Percentiles rank a stretch among this genome's conserved stretches.
These are phyloP conservation scores for Cacatua alba DNA, from an alignment of 2,113 vertebrate genomes.

Conservation along the genomic window DNA sequence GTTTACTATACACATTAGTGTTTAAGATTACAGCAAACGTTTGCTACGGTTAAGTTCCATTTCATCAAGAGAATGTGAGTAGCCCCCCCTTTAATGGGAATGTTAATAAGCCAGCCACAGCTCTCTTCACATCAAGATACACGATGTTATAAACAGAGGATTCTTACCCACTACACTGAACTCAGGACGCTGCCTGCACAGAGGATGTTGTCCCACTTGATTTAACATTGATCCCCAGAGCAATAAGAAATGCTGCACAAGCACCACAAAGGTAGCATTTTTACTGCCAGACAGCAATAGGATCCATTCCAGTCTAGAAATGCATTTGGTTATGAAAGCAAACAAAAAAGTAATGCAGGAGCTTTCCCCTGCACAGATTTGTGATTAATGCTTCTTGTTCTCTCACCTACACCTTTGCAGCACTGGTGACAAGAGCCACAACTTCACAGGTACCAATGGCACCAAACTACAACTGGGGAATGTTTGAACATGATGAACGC, in stretches of 20 bases:
- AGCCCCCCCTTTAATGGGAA: neutral
- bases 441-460: neutral
- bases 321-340: neutral
- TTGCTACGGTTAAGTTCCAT: neutral
- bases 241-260: neutral
- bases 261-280: neutral
- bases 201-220: neutral
- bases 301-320: neutral
- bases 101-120: neutral
- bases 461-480: neutral
- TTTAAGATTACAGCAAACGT: neutral
- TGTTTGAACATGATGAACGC: neutral
- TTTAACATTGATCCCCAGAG: neutral
- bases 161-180: neutral
- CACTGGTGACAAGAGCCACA: neutral
- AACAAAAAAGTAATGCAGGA: neutral
- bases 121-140: accelerated
- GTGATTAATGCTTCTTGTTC: neutral
- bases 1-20: neutral
- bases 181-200: neutral
- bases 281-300: neutral
- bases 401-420: neutral
- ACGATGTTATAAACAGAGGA: neutral
- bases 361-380: neutral
- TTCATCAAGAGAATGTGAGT: neutral